phyloP scores from a whole-genome alignment of 2,888 invertebrate species.

The Idaea dimidiata region DNA sequence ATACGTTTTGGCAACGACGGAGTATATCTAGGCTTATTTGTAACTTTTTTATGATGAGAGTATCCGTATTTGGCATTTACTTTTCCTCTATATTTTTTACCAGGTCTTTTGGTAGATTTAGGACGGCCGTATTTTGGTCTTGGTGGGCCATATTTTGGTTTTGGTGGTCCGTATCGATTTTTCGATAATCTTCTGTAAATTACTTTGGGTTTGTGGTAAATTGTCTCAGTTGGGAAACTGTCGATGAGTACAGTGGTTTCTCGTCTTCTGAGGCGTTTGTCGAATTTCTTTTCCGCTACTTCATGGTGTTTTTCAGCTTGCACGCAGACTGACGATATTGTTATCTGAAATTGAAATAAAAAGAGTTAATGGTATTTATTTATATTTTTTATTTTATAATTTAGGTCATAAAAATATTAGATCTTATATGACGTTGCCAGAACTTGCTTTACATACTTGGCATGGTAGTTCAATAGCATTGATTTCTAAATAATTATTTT shows the following conservation, averaged over 20 bases:
- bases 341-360: slow-evolving; percentile 53
- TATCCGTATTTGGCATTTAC: slow-evolving; percentile 41
- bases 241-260: slow-evolving; percentile 57
- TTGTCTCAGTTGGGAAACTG: slow-evolving; percentile 42
- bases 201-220: slow-evolving; percentile 49
- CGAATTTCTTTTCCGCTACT: slow-evolving; percentile 28
- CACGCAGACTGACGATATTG: slow-evolving; percentile 46
- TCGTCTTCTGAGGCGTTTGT: slow-evolving; percentile 43
- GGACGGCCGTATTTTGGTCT: slow-evolving; percentile 44
- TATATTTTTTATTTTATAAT: too few species aligned
- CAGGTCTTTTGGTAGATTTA: slow-evolving; percentile 40
- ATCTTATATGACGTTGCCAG: too few species aligned
- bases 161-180: slow-evolving; percentile 41
- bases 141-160: slow-evolving; percentile 42
- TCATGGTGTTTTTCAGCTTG: slow-evolving; percentile 36
- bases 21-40: slow-evolving; percentile 39
- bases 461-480: too few species aligned
- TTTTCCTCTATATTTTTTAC: slow-evolving; percentile 48
- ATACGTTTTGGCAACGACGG: slow-evolving; percentile 33
- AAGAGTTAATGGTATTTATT: slow-evolving; percentile 12
- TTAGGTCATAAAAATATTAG: too few species aligned
- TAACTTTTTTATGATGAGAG: slow-evolving; percentile 37
- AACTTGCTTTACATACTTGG: too few species aligned
- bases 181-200: slow-evolving; percentile 48
- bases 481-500: too few species aligned